Base-by-base conservation (phyloP, 2,797 vertebrate species). In the Eulemur mongoz region DNA sequence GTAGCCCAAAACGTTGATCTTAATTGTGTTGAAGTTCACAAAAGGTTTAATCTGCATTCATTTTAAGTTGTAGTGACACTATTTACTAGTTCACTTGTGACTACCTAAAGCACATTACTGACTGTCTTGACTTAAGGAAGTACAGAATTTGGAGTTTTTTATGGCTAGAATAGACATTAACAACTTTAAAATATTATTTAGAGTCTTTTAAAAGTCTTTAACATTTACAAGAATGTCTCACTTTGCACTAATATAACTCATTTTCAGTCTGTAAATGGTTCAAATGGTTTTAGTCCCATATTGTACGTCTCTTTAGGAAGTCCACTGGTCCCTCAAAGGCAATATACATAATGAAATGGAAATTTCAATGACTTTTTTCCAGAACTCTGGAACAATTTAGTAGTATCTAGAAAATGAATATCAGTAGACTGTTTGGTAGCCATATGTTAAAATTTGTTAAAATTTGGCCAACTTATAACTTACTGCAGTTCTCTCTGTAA, bases 151-250 rank as follows among this genome's bases (percentile, higher is more conserved):
- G 40, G 18, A 85, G 35, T 38, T 91, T 94, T 87, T 67, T 11
- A 52, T 45, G 30, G 27, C 43, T 82, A 35, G 13, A 57, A 86
- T 57, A 89, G 88, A 85, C 13, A 75, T 48, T 38, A 78, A 87
- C 89, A 94, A 87, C n/a, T 75, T 93, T 75, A 94, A 81, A 43
- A 93, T 88, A 88, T 85, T 91, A 89, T 88, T 70, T 63, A 93
- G 95, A 81, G 65, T 84, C 52, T 95, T 95, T 89, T 57, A 91
- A 95, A 94, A 67, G 91, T 96, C 89, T 67, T 97, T 97, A 97
- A 97, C 95, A 97, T 97, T 98, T 97, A 95, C 13, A 84, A 54
- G 59, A 97, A 97, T 96, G 95, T 95, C 83, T 95, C 67, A 96
- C 92, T 97, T 97, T 96, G 45, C 72, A 96, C 70, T 94, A 91